These are phyloP conservation scores for Seira ritae DNA, from an alignment of 2,888 invertebrate genomes.

Conservation along the genomic window DNA sequence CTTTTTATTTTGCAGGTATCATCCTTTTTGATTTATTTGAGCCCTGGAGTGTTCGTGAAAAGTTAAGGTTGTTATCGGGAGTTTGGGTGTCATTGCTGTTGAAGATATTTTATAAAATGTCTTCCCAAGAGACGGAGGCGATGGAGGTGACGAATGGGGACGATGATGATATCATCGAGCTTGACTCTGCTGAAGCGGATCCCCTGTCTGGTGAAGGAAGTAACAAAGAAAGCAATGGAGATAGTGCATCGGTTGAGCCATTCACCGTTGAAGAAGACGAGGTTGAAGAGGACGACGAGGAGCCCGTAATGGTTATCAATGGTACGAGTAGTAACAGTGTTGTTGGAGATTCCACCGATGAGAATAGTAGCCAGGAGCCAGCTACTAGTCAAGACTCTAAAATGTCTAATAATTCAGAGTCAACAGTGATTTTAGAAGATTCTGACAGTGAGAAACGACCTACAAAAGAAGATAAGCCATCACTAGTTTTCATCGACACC, in stretches of 20 bases:
- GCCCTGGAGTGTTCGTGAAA: too few species aligned
- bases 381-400: conserved; percentile 41
- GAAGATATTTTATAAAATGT: too few species aligned
- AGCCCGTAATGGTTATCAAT: conserved; percentile 82
- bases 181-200: conserved; percentile 58
- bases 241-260: conserved; percentile 78
- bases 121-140: conserved; percentile 12
- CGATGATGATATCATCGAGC: conserved; percentile 62
- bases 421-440: conserved; percentile 13
- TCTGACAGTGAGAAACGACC: conserved; percentile 82
- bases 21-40: too few species aligned
- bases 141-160: conserved; percentile 47
- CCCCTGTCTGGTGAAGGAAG: conserved; percentile 64
- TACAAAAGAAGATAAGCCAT: conserved; percentile 82
- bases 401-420: background rate
- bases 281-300: conserved; percentile 34
- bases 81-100: too few species aligned
- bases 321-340: conserved; percentile 79
- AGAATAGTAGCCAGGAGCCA: conserved; percentile 38
- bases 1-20: too few species aligned
- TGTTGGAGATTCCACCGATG: conserved; percentile 49
- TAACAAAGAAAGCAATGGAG: conserved; percentile 71
- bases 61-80: too few species aligned
- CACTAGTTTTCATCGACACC: conserved; percentile 87
- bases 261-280: conserved; percentile 76